phyloP scores from a whole-genome alignment of 2,797 vertebrate genomes.

The Tapirus indicus region DNA sequence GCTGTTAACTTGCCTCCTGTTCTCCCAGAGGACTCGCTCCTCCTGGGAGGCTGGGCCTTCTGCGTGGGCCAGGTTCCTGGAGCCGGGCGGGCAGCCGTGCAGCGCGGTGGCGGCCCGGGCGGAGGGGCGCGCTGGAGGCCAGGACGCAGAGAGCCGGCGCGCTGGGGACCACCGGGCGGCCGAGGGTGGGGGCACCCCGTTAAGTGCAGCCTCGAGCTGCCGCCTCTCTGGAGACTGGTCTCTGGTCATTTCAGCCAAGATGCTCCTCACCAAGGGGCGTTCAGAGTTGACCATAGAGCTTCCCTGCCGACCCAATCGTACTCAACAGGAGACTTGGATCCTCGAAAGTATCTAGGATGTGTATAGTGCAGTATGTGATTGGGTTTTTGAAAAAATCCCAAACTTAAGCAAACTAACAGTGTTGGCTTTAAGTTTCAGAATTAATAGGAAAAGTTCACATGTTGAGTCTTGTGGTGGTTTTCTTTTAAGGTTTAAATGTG shows the following conservation, averaged over 20 bases:
- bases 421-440: neutral
- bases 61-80: neutral
- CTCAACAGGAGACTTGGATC: neutral
- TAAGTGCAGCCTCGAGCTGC: neutral
- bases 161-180: neutral
- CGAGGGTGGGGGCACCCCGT: neutral
- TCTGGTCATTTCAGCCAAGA: neutral
- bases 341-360: neutral
- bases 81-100: neutral
- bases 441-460: neutral
- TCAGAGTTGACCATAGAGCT: neutral
- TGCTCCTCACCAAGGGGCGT: neutral
- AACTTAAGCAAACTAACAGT: neutral
- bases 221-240: fast-evolving
- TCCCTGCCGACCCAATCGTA: neutral
- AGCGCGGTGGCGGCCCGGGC: neutral
- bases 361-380: neutral
- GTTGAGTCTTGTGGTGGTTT: neutral
- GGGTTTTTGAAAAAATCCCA: neutral
- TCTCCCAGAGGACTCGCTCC: neutral
- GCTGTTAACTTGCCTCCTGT: neutral
- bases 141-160: neutral
- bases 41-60: neutral
- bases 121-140: neutral
- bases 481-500: slow-evolving; percentile 40